These are phyloP conservation scores for Alsophila aescularia DNA, from an alignment of 2,888 invertebrate species.

Conservation along the genomic window DNA sequence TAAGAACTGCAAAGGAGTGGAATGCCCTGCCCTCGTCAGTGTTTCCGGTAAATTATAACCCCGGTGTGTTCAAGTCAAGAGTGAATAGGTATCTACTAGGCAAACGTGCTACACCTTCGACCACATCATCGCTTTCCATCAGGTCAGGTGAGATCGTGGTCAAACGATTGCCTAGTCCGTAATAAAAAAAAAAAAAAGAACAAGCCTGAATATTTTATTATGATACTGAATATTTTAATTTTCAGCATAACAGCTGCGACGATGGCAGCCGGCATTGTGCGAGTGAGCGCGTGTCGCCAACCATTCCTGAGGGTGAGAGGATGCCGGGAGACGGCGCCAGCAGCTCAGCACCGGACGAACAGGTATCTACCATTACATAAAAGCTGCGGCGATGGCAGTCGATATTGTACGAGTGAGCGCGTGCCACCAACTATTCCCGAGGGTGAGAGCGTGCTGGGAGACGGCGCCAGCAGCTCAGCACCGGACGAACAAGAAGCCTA, in stretches of 20 bases:
- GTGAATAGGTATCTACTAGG: no score
- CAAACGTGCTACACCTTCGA: no score
- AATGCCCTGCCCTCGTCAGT: no score
- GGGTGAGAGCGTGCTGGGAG: constrained; percentile 71
- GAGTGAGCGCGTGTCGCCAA: constrained; percentile 62
- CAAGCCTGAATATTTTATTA: no score
- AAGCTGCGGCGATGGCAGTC: constrained; percentile 32
- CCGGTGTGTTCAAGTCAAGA: no score
- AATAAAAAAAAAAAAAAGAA: no score
- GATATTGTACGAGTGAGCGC: constrained; percentile 65
- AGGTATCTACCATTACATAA: constrained; percentile 57
- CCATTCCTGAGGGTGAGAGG: constrained; percentile 59
- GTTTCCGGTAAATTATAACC: no score
- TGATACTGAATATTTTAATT: constrained; percentile 13
- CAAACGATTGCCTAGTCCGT: no score
- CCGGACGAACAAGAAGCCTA: constrained; percentile 70
- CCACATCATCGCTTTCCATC: no score
- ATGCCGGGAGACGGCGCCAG: constrained; percentile 78
- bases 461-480: constrained; percentile 74
- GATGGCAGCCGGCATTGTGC: constrained; percentile 44
- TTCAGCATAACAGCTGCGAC: constrained; percentile 41
- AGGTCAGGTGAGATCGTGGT: no score
- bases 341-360: constrained; percentile 70
- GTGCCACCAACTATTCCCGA: constrained; percentile 50
- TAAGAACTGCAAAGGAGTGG: no score